phyloP scores from a whole-genome alignment of 2,113 vertebrate genomes.

The Ardeotis arabs region DNA sequence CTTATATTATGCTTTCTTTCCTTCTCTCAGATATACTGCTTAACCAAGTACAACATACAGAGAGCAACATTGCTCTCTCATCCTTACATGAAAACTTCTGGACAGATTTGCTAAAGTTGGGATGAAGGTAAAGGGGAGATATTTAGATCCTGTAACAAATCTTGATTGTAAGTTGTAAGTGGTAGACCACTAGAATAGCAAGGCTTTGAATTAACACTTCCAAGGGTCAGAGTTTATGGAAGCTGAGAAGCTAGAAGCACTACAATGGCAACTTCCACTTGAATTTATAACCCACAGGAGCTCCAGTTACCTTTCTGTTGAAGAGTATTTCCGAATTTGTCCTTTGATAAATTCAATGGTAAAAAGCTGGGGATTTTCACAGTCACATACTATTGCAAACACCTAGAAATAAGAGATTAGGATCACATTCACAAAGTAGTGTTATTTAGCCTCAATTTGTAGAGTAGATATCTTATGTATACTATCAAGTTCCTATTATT shows the following conservation, averaged over 20 bases:
- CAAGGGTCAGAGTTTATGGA: background rate
- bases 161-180: background rate
- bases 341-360: slow-evolving; percentile 97
- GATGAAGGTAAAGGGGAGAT: background rate
- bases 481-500: background rate
- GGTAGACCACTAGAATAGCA: background rate
- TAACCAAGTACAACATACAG: background rate
- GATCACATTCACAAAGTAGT: background rate
- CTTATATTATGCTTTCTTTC: background rate
- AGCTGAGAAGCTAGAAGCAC: background rate
- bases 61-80: background rate
- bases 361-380: slow-evolving; percentile 96
- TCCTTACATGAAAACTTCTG: background rate
- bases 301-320: slow-evolving; percentile 91
- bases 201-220: background rate
- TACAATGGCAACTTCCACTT: background rate
- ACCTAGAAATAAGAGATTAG: slow-evolving; percentile 77
- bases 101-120: background rate
- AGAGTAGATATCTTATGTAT: background rate
- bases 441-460: background rate
- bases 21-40: background rate
- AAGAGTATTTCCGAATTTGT: slow-evolving; percentile 93
- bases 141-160: background rate
- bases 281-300: background rate
- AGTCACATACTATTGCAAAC: slow-evolving; percentile 94